Evolutionary conservation across 92 coral and sea anemone genomes (phyloP), one percentile per base, ranked within the genome.

Genomic region (Galaxea fascicularis): DNA sequence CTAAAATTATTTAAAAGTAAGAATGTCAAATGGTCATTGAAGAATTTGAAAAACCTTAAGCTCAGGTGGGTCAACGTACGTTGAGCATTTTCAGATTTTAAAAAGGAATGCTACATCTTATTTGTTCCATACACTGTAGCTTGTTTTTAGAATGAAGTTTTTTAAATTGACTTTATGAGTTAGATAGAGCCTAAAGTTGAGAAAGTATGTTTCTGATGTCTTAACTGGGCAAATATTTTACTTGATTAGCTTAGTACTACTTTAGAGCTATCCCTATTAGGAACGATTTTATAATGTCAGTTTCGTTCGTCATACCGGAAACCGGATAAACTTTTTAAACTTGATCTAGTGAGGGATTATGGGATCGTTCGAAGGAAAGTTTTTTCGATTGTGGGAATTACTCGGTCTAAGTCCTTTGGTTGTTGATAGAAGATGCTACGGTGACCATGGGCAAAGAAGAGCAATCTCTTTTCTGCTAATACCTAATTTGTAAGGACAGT

Each of bases 1-100:
- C 26, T 66, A n/a, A 28, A 16, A 22, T 28, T 49, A 79, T 65
- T 79, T 77, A 60, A 78, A 25, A 25, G 70, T 58, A 78, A 65
- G 53, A 51, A 27, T 26, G 45, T 47, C 60, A 78, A 44, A 44
- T 51, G 39, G 1, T 29, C 22, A 15, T 26, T 49, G 20, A 1
- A 45, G n/a, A 35, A 18, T 70, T 70, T 0, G 20, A 31, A 15
- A 29, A 17, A 58, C 22, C 41, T 35, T 35, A 35, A 35, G 41
- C 6, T 6, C 6, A 15, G 56, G 13, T 49, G 56, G 10, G 56
- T 49, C 7, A 49, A 49, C 7, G 8, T 11, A 49, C 56, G 4
- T 0, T 49, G 2, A 35, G 41, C 6, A 35, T 35, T 35, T 35
- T 35, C 41, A 35, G 6, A 35, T 35, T 35, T 35, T 35, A 2